phyloP scores from a whole-genome alignment of 2,888 invertebrate genomes.

The Sphaeridia pumilis region DNA sequence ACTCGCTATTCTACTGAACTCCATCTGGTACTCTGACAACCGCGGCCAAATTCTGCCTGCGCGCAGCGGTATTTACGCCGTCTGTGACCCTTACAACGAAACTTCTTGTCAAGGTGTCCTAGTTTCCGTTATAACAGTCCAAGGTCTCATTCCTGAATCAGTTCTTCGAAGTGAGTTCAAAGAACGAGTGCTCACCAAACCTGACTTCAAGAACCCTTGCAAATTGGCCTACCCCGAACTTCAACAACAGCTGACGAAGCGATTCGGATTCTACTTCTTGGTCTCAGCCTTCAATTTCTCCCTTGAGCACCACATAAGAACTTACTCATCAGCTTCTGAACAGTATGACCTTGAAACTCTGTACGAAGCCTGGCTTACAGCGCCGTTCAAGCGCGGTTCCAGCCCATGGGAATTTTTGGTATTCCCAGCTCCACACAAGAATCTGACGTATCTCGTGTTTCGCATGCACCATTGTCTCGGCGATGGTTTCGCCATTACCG shows the following conservation, averaged over 20 bases:
- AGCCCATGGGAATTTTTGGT: slow-evolving; percentile 7
- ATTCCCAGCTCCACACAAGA: background rate
- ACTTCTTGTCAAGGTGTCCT: background rate
- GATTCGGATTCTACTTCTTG: slow-evolving; percentile 1
- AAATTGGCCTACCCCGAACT: slow-evolving; percentile 4
- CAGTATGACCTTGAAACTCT: background rate
- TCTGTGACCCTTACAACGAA: background rate
- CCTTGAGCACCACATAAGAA: slow-evolving; percentile 1
- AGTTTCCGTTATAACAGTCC: no score
- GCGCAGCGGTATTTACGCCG: background rate
- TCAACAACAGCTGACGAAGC: background rate
- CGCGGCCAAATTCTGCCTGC: background rate
- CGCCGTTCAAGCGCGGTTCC: background rate
- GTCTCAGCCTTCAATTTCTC: background rate
- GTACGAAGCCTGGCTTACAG: background rate
- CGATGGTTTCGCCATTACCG: slow-evolving; percentile 7
- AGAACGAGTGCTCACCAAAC: background rate
- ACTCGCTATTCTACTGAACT: no score
- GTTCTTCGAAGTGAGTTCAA: background rate
- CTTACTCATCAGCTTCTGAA: no score
- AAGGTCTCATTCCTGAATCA: background rate
- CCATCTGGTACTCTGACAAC: no score
- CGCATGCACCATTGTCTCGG: slow-evolving; percentile 3
- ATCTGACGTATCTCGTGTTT: slow-evolving; percentile 1
- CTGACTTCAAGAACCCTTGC: background rate